These are phyloP conservation scores for Drosophila austrosaltans DNA, from an alignment of 2,888 invertebrate species.

Conservation along the genomic window DNA sequence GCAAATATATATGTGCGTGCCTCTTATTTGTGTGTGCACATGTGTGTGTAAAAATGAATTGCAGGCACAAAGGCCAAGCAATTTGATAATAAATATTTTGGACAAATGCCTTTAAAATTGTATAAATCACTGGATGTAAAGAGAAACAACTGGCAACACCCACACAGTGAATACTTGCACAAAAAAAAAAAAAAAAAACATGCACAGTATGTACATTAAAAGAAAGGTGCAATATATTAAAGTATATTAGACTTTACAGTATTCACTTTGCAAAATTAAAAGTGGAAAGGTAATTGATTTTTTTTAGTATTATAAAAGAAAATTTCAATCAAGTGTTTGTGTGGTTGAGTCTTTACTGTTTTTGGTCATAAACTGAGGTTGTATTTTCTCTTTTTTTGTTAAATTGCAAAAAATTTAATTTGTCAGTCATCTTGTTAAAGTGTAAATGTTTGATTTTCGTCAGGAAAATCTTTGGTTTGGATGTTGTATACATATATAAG, in stretches of 20 bases:
- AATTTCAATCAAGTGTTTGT: not conserved
- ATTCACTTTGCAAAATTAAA: too few relatives aligned
- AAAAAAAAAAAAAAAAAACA: too few relatives aligned
- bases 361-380: constrained; percentile 1
- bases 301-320: too few relatives aligned
- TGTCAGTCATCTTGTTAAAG: constrained; percentile 46
- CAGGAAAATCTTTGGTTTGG: constrained; percentile 30
- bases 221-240: too few relatives aligned
- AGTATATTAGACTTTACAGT: too few relatives aligned
- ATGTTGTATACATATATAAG: not conserved
- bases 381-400: not conserved
- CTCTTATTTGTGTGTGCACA: constrained; percentile 16
- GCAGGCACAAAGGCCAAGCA: constrained; percentile 24
- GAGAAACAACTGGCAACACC: constrained; percentile 29
- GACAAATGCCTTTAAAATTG: constrained; percentile 50
- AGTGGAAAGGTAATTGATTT: too few relatives aligned
- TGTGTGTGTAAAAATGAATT: constrained; percentile 23
- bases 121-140: constrained; percentile 53
- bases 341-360: not conserved
- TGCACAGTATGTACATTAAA: not conserved
- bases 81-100: constrained; percentile 55
- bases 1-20: constrained; percentile 9
- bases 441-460: constrained; percentile 43
- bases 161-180: not conserved
- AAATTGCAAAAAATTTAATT: constrained; percentile 27